Evolutionary conservation across 2,113 vertebrate species (phyloP).

Genomic region (Caracal caracal): DNA sequence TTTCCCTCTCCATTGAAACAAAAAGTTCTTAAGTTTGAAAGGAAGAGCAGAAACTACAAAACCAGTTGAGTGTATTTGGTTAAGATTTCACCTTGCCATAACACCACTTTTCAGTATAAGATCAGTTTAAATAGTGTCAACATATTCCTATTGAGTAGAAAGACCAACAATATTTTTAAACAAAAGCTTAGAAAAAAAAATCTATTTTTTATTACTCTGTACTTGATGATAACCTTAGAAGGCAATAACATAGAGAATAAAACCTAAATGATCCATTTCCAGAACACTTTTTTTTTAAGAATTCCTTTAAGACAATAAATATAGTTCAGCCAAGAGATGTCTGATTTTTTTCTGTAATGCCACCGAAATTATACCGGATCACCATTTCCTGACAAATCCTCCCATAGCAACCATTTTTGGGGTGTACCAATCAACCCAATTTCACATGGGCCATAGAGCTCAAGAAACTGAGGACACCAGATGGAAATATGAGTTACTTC

Average conservation of each 20-base stretch:
- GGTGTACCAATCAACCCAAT: neutral
- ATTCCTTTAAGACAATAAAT: neutral
- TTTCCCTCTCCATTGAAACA: constrained; percentile 17
- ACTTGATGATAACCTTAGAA: neutral
- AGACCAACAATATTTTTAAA: constrained; percentile 3
- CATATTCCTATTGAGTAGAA: neutral
- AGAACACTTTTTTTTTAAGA: neutral
- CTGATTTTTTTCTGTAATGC: neutral
- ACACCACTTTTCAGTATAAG: neutral
- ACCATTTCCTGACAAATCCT: neutral
- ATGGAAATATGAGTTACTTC: neutral
- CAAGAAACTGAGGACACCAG: neutral
- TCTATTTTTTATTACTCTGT: neutral
- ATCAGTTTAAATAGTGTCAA: neutral
- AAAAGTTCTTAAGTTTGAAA: constrained; percentile 24
- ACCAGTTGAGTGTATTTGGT: neutral
- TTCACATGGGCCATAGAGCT: neutral
- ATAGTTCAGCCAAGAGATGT: neutral
- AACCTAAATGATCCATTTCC: neutral
- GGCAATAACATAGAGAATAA: neutral
- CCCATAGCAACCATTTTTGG: neutral
- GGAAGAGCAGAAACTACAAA: neutral
- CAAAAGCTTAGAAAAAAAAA: neutral
- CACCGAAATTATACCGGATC: neutral
- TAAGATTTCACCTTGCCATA: neutral